These are phyloP conservation scores for Lithobates sylvaticus DNA, from an alignment of 2,797 vertebrate genomes.

Conservation along the genomic window DNA sequence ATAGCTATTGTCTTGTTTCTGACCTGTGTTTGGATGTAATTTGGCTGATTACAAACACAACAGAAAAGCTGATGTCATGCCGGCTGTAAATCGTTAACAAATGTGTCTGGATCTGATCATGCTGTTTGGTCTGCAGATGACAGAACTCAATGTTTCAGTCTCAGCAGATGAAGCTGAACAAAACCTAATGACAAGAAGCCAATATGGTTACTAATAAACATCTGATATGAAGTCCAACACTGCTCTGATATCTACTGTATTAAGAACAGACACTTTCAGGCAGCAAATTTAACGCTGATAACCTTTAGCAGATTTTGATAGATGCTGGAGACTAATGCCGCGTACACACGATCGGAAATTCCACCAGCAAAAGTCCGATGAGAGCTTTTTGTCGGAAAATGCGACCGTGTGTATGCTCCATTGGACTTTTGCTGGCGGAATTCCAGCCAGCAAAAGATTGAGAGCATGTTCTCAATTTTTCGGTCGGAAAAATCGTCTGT, in stretches of 20 bases:
- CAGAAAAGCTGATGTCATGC: slow-evolving; percentile 26
- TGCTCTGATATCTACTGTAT: no score
- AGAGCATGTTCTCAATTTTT: no score
- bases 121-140: slow-evolving; percentile 15
- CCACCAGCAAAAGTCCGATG: no score
- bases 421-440: no score
- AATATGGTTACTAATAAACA: neutral
- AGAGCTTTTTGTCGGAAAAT: no score
- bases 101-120: slow-evolving; percentile 23
- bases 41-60: slow-evolving; percentile 26
- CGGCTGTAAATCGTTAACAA: neutral
- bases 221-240: neutral
- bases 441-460: no score
- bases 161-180: neutral
- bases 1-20: neutral
- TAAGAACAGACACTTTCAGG: neutral
- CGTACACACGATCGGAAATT: no score
- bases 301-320: no score
- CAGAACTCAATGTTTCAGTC: slow-evolving; percentile 3
- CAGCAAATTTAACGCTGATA: no score
- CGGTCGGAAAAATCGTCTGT: no score
- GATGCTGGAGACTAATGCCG: neutral
- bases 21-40: slow-evolving; percentile 15
- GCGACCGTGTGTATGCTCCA: no score
- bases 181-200: neutral